Conservation (phyloP, 2,888 invertebrate genomes). For the Lasius fuliginosus region DNA sequence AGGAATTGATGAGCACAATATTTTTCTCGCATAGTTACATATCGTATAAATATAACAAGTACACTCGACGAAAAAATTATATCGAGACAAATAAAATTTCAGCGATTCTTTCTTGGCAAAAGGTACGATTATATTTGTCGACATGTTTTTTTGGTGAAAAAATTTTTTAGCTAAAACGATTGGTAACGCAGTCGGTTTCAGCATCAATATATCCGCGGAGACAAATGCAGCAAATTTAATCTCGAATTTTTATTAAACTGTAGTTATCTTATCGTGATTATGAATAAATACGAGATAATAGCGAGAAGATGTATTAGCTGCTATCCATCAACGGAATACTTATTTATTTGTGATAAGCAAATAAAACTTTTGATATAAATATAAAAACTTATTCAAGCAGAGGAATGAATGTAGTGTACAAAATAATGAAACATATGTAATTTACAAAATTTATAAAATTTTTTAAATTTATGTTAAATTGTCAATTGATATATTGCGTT, state of each 20-base stretch:
- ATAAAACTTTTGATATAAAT: neutral
- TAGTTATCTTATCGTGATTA: neutral
- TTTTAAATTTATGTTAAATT: neutral
- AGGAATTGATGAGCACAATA: constrained; percentile 69
- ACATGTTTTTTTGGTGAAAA: too few species aligned
- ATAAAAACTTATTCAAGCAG: neutral
- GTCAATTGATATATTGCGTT: neutral
- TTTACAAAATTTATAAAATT: neutral
- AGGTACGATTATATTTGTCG: neutral
- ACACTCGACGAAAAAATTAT: neutral
- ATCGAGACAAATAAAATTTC: neutral
- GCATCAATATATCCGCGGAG: neutral
- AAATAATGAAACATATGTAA: neutral
- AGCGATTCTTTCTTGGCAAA: neutral
- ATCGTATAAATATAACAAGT: neutral
- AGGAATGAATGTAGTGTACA: neutral
- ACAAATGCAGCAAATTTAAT: neutral
- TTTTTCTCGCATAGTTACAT: neutral
- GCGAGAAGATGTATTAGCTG: neutral
- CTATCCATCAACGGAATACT: neutral
- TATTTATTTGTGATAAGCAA: neutral
- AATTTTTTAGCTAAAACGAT: neutral
- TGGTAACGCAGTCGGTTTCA: constrained; percentile 8
- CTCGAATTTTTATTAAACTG: neutral
- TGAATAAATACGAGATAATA: neutral